These are phyloP conservation scores for Rhyacophila brunnea DNA, from an alignment of 1,140 invertebrate genomes.

Conservation along the genomic window DNA sequence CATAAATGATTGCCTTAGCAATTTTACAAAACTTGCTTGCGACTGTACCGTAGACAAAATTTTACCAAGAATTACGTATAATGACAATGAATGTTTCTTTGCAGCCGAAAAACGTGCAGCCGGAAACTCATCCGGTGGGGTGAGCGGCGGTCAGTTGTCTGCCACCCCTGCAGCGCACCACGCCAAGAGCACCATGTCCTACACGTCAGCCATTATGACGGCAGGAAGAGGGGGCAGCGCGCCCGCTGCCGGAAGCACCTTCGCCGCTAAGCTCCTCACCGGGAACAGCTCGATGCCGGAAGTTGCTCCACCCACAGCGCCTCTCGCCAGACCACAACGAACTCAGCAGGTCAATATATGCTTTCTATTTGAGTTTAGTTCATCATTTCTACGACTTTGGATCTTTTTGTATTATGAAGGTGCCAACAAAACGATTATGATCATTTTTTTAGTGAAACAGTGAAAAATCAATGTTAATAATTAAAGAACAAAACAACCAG, in stretches of 20 bases:
- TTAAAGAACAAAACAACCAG: no score
- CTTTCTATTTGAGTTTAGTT: not conserved
- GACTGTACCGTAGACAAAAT: not conserved
- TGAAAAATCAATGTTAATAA: no score
- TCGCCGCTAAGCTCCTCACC: constrained; percentile 58
- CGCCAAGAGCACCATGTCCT: constrained; percentile 62
- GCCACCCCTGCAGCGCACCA: constrained; percentile 20
- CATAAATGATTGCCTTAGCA: no score
- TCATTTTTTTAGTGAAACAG: no score
- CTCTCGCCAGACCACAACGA: not conserved
- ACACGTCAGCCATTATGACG: constrained; percentile 62
- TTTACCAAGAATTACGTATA: not conserved
- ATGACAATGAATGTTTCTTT: not conserved
- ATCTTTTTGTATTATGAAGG: no score
- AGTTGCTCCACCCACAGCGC: not conserved
- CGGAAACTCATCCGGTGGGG: constrained; percentile 38
- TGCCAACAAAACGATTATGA: no score
- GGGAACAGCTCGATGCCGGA: not conserved
- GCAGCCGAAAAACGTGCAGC: constrained; percentile 42
- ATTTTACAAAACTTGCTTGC: not conserved
- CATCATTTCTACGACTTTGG: no score
- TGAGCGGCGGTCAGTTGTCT: constrained; percentile 5
- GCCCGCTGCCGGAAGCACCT: constrained; percentile 55
- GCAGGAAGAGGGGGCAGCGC: constrained; percentile 40
- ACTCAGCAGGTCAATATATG: not conserved